A percentile compares a stretch with the other conserved stretches of the same genome.
Conservation (phyloP, 2,113 vertebrate species). For the Labeo rohita region DNA sequence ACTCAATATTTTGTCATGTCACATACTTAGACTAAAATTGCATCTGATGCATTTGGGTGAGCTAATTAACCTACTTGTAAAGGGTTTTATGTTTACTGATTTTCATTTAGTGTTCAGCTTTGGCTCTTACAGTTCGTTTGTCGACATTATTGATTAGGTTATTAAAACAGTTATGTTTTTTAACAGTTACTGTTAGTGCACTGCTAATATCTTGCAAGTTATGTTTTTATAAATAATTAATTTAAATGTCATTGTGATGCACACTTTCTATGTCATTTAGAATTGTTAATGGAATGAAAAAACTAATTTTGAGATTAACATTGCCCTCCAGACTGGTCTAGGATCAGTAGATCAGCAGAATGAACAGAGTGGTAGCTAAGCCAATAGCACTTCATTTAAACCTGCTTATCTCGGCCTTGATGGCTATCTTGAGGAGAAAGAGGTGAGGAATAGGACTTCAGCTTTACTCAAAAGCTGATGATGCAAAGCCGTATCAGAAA, state of each 20-base stretch:
- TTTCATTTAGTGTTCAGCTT: no score
- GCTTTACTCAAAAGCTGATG: slow-evolving; percentile 5
- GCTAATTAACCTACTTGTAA: not conserved
- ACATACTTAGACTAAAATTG: not conserved
- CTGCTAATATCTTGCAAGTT: not conserved
- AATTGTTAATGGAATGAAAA: not conserved
- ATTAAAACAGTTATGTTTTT: not conserved
- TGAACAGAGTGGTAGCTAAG: slow-evolving; percentile 24
- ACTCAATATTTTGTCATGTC: not conserved
- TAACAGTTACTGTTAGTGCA: not conserved
- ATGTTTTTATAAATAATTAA: not conserved
- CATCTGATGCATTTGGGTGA: no score
- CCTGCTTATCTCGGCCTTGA: slow-evolving; percentile 27
- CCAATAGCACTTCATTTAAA: slow-evolving; percentile 26
- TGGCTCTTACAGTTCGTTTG: not conserved
- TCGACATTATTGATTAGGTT: not conserved
- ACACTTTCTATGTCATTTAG: no score
- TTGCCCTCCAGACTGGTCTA: not conserved
- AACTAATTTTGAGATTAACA: not conserved
- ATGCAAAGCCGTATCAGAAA: not conserved
- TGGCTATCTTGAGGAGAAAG: slow-evolving; percentile 17
- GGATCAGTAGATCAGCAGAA: not conserved
- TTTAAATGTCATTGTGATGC: not conserved
- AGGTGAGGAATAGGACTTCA: not conserved
- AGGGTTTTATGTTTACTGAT: not conserved